Evolutionary conservation across 2,113 vertebrate species (phyloP).

Genomic region (Dromiciops gliroides): DNA sequence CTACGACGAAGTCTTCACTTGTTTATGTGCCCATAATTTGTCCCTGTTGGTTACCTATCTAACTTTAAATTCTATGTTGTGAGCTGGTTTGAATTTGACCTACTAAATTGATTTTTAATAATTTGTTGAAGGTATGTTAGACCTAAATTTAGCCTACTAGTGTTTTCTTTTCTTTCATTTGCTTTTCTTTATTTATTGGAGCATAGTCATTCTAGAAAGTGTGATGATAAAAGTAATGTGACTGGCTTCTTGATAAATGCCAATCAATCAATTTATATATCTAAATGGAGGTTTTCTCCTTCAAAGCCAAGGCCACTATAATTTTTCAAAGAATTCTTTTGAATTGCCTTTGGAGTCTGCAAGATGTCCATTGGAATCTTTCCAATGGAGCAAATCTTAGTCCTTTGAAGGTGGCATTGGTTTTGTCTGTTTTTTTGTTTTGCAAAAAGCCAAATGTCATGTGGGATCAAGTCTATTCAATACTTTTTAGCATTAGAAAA

Average conservation of each 20-base stretch:
- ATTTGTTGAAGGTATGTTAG: constrained; percentile 31
- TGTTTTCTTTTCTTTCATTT: not conserved
- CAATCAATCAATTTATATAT: not conserved
- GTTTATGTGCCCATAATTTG: not conserved
- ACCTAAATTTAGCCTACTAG: not conserved
- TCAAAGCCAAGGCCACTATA: constrained; percentile 1
- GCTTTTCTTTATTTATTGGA: constrained; percentile 27
- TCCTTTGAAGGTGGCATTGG: not conserved
- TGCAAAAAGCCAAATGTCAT: not conserved
- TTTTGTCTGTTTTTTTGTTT: not conserved
- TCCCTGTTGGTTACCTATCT: constrained; percentile 1
- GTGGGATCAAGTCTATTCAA: not conserved
- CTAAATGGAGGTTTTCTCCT: not conserved
- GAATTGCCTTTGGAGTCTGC: not conserved
- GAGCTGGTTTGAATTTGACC: constrained; percentile 21
- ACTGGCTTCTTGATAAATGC: constrained; percentile 36
- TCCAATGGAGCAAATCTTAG: constrained; percentile 9
- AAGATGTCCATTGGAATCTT: not conserved
- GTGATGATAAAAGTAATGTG: not conserved
- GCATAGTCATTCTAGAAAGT: not conserved
- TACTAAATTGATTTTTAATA: constrained; percentile 37
- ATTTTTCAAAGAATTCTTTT: not conserved
- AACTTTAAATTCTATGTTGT: constrained; percentile 25
- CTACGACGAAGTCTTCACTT: not conserved
- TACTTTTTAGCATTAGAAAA: not conserved